These are phyloP conservation scores for Drosophila nigrodunni DNA, from an alignment of 1,140 invertebrate species.

Conservation along the genomic window DNA sequence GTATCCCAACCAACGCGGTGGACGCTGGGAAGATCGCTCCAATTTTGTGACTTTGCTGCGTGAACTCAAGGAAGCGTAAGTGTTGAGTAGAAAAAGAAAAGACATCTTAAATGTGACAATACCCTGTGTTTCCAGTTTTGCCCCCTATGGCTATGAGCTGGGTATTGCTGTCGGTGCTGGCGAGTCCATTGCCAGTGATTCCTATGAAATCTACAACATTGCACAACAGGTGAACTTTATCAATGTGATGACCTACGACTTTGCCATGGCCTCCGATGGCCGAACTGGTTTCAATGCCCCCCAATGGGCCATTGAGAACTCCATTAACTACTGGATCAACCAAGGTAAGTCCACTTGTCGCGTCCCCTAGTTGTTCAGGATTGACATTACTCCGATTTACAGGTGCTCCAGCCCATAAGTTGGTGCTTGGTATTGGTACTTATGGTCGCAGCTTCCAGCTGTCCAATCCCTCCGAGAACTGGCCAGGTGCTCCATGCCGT, in stretches of 20 bases:
- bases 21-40: constrained; percentile 85
- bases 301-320: constrained; percentile 84
- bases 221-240: constrained; percentile 87
- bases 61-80: constrained; percentile 86
- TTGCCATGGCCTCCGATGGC: constrained; percentile 86
- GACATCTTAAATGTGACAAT: background rate
- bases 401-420: constrained; percentile 85
- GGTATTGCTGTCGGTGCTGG: constrained; percentile 88
- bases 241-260: constrained; percentile 90
- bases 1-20: constrained; percentile 89
- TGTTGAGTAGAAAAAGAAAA: background rate
- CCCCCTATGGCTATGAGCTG: constrained; percentile 86
- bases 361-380: background rate
- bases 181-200: constrained; percentile 85
- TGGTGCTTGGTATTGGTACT: constrained; percentile 88
- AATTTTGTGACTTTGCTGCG: constrained; percentile 86
- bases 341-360: constrained; percentile 56
- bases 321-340: constrained; percentile 76
- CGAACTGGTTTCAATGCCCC: constrained; percentile 87
- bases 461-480: constrained; percentile 83
- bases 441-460: constrained; percentile 89
- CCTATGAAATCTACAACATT: constrained; percentile 86
- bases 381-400: constrained; percentile 29
- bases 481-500: constrained; percentile 86
- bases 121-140: constrained; percentile 68